Evolutionary conservation across 2,888 invertebrate genomes (phyloP).

Genomic region (Gymnosoma rotundatum): DNA sequence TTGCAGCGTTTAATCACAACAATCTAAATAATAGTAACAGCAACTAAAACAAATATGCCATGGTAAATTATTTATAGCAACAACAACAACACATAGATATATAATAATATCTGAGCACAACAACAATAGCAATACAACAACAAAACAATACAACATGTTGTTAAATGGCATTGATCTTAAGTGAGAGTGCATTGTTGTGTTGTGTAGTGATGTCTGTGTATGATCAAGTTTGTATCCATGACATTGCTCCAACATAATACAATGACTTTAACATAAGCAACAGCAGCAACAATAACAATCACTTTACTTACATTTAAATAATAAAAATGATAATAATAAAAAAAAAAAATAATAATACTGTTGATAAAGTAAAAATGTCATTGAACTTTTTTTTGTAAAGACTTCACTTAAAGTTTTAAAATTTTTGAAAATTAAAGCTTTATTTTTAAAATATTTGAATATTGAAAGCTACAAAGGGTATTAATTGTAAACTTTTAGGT

Average conservation of each 20-base stretch:
- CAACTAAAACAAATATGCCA: slow-evolving; percentile 6
- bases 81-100: slow-evolving; percentile 13
- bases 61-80: slow-evolving; percentile 33
- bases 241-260: slow-evolving; percentile 58
- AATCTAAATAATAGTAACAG: slow-evolving; percentile 61
- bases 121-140: slow-evolving; percentile 3
- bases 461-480: too few relatives aligned
- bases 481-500: too few relatives aligned
- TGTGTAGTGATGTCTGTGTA: not conserved
- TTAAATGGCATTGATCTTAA: slow-evolving; percentile 68
- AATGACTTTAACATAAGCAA: slow-evolving; percentile 46
- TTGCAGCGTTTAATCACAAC: slow-evolving; percentile 28
- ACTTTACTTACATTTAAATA: not conserved
- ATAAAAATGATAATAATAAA: not conserved
- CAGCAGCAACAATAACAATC: slow-evolving; percentile 18
- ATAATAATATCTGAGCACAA: not conserved
- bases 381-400: slow-evolving; percentile 41
- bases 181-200: slow-evolving; percentile 54
- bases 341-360: slow-evolving; percentile 29
- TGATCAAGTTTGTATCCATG: slow-evolving; percentile 55
- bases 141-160: slow-evolving; percentile 25
- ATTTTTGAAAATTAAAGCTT: too few relatives aligned
- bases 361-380: slow-evolving; percentile 54
- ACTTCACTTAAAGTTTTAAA: too few relatives aligned
- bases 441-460: too few relatives aligned